Base-by-base conservation (phyloP, 1,140 invertebrate species). In the Cherax destructor region DNA sequence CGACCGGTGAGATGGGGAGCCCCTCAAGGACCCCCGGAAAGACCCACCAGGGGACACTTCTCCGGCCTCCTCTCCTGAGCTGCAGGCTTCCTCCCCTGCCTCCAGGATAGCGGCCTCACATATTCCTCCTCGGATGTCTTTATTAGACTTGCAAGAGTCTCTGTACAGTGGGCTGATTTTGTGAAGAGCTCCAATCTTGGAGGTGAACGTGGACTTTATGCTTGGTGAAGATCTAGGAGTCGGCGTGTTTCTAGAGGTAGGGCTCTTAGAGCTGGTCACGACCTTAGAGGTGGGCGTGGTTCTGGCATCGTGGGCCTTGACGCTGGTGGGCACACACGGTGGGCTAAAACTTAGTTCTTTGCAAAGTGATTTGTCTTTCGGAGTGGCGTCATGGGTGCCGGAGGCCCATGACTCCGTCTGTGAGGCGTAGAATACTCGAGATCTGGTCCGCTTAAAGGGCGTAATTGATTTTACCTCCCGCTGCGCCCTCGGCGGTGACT, bases 1-100 rank as follows among this genome's bases (percentile, higher is more conserved):
- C 11, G 88, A 91, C 24, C 92, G 83, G 74, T 92, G 92, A 7
- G 90, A 91, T 4, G 90, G 90, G 49, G 90, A 91, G 13, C 90
- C 90, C 30, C 90, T 41, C 4, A 91, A 50, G n/a, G 90, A 86
- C 30, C 83, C 90, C 24, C 90, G 56, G 78, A 91, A 91, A 4
- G 90, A 91, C 3, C 90, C 90, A 4, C 56, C 61, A 1, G 90
- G 90, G 47, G 89, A 91, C 52, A 77, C 77, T 76, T 83, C 83
- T 24, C 84, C 88, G 7, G 24, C 81, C 16, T 74, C 88, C 59
- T 91, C 90, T 52, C 86, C 90, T 16, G 83, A 83, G 1, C 83
- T 86, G 30, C 56, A 80, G 50, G 69, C 78, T 10, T 90, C 88
- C 30, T 86, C 85, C 21, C 76, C 85, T 4, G 74, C 52, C 65